Percentiles rank a stretch among this genome's conserved stretches.
These are phyloP conservation scores for Carcina quercana DNA, from an alignment of 2,888 invertebrate genomes.

Conservation along the genomic window DNA sequence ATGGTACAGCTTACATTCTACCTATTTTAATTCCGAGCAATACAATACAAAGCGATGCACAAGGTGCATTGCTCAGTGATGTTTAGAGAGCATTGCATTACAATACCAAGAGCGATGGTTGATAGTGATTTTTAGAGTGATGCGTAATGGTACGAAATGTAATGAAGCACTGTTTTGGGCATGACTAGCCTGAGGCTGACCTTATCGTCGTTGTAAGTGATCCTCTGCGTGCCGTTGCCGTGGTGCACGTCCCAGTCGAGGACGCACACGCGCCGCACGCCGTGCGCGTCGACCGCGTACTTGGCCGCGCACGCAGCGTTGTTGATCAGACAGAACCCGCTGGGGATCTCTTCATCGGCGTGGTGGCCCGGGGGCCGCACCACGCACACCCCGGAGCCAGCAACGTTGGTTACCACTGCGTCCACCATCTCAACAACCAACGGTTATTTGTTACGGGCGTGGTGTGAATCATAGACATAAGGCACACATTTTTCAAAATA, in stretches of 20 bases:
- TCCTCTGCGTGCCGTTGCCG: conserved; percentile 92
- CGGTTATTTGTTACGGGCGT: too few relatives aligned
- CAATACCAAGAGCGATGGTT: too few relatives aligned
- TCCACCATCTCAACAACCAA: too few relatives aligned
- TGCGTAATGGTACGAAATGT: neutral
- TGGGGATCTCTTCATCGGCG: conserved; percentile 82
- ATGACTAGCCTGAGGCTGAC: conserved; percentile 26
- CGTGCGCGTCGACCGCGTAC: conserved; percentile 78
- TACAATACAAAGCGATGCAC: too few relatives aligned
- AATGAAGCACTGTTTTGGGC: too few relatives aligned
- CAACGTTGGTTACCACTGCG: conserved; percentile 76
- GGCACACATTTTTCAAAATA: too few relatives aligned
- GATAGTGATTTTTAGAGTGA: neutral
- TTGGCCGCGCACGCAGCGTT: conserved; percentile 88
- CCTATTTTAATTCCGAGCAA: too few relatives aligned
- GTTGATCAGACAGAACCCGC: conserved; percentile 94
- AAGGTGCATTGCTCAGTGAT: too few relatives aligned
- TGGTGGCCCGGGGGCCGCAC: conserved; percentile 95
- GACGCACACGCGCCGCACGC: conserved; percentile 77
- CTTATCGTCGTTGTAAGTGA: conserved; percentile 80
- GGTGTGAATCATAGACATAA: too few relatives aligned
- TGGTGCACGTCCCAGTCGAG: conserved; percentile 98
- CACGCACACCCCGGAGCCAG: conserved; percentile 85
- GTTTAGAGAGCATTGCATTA: too few relatives aligned
- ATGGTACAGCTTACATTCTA: too few relatives aligned